Conservation (phyloP, 1,140 invertebrate species). For the Cherax quadricarinatus region DNA sequence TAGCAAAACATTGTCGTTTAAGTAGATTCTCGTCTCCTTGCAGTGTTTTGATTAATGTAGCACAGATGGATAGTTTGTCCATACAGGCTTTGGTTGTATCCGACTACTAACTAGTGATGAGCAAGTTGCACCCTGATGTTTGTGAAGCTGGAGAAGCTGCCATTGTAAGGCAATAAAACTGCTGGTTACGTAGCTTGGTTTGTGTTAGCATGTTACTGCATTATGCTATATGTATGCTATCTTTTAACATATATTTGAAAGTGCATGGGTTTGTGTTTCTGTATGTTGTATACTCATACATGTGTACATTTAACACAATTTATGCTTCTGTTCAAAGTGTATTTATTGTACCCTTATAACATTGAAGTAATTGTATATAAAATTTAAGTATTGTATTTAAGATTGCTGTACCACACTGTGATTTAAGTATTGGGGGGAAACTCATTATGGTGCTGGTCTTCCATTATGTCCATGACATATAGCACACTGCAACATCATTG, state of each 20-base stretch:
- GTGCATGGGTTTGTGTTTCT: not conserved
- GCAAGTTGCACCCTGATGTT: conserved; percentile 48
- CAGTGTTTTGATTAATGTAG: too few relatives aligned
- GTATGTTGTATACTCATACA: conserved; percentile 5
- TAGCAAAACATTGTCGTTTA: too few relatives aligned
- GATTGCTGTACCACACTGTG: too few relatives aligned
- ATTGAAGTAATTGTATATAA: not conserved
- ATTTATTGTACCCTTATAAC: too few relatives aligned
- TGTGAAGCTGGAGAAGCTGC: conserved; percentile 53
- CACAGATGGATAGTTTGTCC: not conserved
- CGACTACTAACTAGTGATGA: conserved; percentile 12
- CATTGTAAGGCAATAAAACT: conserved; percentile 24
- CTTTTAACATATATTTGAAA: not conserved
- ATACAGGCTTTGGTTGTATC: conserved; percentile 42
- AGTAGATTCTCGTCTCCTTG: too few relatives aligned
- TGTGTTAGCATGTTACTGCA: not conserved
- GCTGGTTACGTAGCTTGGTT: not conserved
- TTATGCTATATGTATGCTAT: not conserved
- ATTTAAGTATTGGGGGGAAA: too few relatives aligned
- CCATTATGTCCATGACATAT: too few relatives aligned
- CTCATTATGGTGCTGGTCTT: too few relatives aligned
- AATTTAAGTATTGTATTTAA: not conserved
- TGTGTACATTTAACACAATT: conserved; percentile 22
- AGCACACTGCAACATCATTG: too few relatives aligned
- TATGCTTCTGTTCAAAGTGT: not conserved